phyloP scores from a whole-genome alignment of 2,113 vertebrate species.

The Corythornis vintsioides region DNA sequence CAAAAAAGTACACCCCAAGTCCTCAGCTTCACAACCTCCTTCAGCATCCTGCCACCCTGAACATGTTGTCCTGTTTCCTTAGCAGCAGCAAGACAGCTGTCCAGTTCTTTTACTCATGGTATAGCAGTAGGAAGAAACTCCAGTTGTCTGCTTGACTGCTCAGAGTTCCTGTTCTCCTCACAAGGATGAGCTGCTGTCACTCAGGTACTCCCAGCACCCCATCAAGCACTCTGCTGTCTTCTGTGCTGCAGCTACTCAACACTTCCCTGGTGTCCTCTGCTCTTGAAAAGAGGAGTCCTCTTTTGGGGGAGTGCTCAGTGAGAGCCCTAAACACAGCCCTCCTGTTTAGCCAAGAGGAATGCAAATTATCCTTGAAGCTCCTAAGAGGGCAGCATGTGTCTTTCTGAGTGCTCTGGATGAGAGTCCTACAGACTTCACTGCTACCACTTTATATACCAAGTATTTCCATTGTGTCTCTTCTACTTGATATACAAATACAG shows the following conservation, averaged over 20 bases:
- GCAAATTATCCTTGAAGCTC: neutral
- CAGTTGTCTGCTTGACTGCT: neutral
- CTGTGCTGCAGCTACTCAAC: neutral
- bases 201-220: neutral
- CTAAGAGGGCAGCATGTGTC: neutral
- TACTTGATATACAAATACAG: neutral
- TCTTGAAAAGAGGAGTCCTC: neutral
- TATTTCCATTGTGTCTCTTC: neutral
- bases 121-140: neutral
- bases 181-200: neutral
- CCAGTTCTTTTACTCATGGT: constrained; percentile 2
- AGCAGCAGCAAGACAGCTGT: neutral
- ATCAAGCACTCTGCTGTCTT: neutral
- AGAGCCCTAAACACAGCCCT: neutral
- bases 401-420: neutral
- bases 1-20: accelerated
- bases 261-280: neutral
- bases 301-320: neutral
- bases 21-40: neutral
- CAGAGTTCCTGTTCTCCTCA: neutral
- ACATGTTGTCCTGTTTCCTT: neutral
- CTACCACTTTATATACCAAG: neutral
- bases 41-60: neutral
- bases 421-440: neutral
- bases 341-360: neutral